phyloP scores from a whole-genome alignment of 2,888 invertebrate genomes.

The Agrotis exclamationis region DNA sequence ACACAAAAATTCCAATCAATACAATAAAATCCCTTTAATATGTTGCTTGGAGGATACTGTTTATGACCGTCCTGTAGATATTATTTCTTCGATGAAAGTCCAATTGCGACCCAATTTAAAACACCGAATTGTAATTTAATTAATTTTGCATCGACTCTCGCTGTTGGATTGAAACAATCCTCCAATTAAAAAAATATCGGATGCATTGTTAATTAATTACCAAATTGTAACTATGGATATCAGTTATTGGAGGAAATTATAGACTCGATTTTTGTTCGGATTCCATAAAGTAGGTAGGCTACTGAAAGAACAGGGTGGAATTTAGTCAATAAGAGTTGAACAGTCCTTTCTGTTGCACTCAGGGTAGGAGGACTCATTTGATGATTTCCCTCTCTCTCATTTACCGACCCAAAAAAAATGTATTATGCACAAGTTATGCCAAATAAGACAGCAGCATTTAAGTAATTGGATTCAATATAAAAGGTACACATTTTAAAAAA shows the following conservation, averaged over 20 bases:
- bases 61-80: background rate
- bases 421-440: too few relatives aligned
- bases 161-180: constrained; percentile 4
- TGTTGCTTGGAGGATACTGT: background rate
- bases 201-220: constrained; percentile 16
- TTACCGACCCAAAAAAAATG: too few relatives aligned
- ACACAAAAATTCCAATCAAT: background rate
- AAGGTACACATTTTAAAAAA: too few relatives aligned
- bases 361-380: too few relatives aligned
- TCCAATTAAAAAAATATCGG: constrained; percentile 42
- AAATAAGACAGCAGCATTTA: too few relatives aligned
- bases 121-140: constrained; percentile 61
- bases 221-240: constrained; percentile 17
- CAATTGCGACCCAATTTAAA: constrained; percentile 17
- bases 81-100: constrained; percentile 2
- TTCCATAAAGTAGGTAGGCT: too few relatives aligned
- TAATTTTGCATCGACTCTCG: constrained; percentile 56
- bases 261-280: background rate
- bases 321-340: too few relatives aligned
- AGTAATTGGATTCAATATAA: too few relatives aligned
- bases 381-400: too few relatives aligned
- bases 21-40: too few relatives aligned
- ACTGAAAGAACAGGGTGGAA: too few relatives aligned
- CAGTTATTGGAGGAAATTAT: background rate
- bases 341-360: too few relatives aligned